phyloP scores from a whole-genome alignment of 2,113 vertebrate genomes.

The Ageneiosus marmoratus region DNA sequence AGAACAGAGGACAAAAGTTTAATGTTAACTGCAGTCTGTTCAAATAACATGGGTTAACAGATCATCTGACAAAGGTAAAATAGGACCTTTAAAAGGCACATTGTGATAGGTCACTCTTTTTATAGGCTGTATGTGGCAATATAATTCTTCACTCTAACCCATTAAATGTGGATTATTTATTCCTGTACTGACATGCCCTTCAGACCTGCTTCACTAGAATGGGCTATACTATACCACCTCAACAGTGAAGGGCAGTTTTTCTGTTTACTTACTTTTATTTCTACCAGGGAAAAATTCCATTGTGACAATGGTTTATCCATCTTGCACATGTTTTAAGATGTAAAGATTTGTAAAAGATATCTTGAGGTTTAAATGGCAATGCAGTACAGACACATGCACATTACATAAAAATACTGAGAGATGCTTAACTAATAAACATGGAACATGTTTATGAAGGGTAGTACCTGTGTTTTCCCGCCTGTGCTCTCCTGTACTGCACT shows the following conservation, averaged over 20 bases:
- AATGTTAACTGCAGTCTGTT: background rate
- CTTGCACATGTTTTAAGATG: background rate
- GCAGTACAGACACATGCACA: background rate
- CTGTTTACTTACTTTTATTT: background rate
- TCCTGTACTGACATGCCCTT: background rate
- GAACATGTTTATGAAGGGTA: background rate
- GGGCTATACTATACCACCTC: background rate
- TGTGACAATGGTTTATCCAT: background rate
- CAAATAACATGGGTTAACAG: background rate
- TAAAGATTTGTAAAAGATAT: background rate
- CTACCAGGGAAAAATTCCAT: slow-evolving; percentile 5
- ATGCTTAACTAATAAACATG: background rate
- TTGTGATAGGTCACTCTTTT: background rate
- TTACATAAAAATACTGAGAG: background rate
- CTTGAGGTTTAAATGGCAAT: background rate
- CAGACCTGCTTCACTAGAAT: background rate
- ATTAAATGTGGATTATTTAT: too few relatives aligned
- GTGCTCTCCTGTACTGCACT: slow-evolving; percentile 94
- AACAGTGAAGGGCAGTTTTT: slow-evolving; percentile 45
- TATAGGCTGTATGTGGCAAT: background rate
- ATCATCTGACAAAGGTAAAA: background rate
- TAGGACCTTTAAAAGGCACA: background rate
- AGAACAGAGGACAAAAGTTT: background rate
- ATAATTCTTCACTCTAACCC: background rate
- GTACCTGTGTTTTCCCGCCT: slow-evolving; percentile 95